These are phyloP conservation scores for Meloidogyne floridensis DNA, from an alignment of 1,140 invertebrate genomes.

Conservation along the genomic window DNA sequence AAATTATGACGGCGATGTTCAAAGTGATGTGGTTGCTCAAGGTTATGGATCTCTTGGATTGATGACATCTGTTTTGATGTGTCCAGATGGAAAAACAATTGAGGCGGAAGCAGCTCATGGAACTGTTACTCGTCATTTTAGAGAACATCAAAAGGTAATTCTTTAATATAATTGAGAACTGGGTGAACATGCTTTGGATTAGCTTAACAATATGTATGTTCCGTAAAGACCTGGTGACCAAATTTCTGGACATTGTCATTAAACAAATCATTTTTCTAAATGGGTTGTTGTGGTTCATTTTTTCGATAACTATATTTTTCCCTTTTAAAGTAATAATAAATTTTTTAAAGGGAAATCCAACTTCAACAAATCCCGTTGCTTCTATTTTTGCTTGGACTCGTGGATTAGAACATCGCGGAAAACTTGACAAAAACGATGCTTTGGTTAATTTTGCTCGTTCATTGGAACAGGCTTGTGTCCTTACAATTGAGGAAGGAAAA, in stretches of 20 bases:
- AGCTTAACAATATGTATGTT: too few species aligned
- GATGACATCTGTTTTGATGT: constrained; percentile 91
- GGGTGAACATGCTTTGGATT: too few species aligned
- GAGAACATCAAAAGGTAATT: constrained; percentile 77
- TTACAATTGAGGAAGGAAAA: constrained; percentile 86
- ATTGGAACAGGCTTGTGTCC: constrained; percentile 86
- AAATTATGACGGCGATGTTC: constrained; percentile 98
- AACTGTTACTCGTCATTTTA: constrained; percentile 91
- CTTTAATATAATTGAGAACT: too few species aligned
- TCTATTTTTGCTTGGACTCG: constrained; percentile 97
- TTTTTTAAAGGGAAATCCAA: constrained; percentile 55
- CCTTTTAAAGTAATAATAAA: not conserved
- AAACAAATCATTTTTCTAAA: too few species aligned
- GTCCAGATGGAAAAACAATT: constrained; percentile 92
- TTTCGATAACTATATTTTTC: not conserved
- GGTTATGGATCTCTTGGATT: constrained; percentile 81
- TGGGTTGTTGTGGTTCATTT: too few species aligned
- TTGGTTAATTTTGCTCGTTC: constrained; percentile 69
- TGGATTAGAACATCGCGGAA: constrained; percentile 86
- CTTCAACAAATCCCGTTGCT: constrained; percentile 71
- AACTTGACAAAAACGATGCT: constrained; percentile 80
- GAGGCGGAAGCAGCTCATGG: constrained; percentile 97
- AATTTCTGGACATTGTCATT: too few species aligned
- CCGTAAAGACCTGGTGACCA: too few species aligned
- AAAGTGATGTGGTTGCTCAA: constrained; percentile 76